A percentile compares a stretch with the other conserved stretches of the same genome.
Conservation (phyloP, 1,140 invertebrate genomes). For the Nasonia vitripennis region DNA sequence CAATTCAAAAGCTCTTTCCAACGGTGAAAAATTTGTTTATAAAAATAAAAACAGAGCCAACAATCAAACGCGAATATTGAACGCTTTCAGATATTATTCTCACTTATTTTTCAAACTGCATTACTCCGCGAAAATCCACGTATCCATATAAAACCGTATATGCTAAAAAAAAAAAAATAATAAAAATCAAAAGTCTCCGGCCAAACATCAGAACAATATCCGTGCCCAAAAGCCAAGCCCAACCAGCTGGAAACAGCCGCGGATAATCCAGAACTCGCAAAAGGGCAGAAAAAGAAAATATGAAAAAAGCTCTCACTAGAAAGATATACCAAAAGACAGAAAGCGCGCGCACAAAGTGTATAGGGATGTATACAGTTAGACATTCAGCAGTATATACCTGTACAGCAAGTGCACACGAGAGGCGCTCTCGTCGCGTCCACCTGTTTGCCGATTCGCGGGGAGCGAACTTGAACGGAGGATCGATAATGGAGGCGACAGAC, state of each 20-base stretch:
- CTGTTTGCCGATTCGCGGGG: slow-evolving; percentile 19
- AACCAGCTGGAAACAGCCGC: too few relatives aligned
- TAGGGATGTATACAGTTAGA: not conserved
- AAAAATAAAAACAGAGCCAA: too few relatives aligned
- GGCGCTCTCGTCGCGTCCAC: slow-evolving; percentile 25
- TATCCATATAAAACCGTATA: not conserved
- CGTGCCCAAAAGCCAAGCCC: too few relatives aligned
- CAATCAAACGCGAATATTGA: too few relatives aligned
- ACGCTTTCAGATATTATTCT: too few relatives aligned
- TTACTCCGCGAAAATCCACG: not conserved
- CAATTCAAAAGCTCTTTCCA: too few relatives aligned
- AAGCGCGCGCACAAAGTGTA: not conserved
- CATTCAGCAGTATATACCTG: not conserved
- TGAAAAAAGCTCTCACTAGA: not conserved
- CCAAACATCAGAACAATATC: too few relatives aligned
- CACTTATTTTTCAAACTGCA: too few relatives aligned
- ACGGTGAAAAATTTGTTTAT: too few relatives aligned
- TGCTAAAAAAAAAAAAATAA: not conserved
- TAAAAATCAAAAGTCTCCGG: not conserved
- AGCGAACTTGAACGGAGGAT: slow-evolving; percentile 29
- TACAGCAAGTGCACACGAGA: not conserved
- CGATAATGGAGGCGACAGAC: slow-evolving; percentile 8
- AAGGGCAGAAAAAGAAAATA: not conserved
- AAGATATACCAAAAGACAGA: not conserved
- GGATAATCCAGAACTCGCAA: not conserved